These are phyloP conservation scores for Drosophila saltans DNA, from an alignment of 1,140 invertebrate species.

Conservation along the genomic window DNA sequence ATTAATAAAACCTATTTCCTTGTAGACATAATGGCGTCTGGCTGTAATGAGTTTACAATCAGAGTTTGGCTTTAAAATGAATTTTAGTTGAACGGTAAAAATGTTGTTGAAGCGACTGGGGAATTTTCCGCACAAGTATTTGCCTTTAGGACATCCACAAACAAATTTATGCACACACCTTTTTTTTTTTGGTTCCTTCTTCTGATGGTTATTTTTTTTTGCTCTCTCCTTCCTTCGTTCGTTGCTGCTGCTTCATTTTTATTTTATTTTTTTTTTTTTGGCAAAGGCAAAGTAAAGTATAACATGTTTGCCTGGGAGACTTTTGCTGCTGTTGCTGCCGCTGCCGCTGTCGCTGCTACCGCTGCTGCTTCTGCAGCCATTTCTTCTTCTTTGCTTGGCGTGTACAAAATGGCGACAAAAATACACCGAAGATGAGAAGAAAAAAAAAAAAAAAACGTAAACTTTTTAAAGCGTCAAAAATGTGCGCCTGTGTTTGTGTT, in stretches of 20 bases:
- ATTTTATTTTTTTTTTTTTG: constrained; percentile 19
- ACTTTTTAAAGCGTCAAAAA: constrained; percentile 75
- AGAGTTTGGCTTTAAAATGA: constrained; percentile 46
- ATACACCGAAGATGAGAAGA: constrained; percentile 5
- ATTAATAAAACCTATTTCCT: too few species aligned
- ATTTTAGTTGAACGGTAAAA: constrained; percentile 51
- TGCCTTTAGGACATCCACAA: constrained; percentile 55
- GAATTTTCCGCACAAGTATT: constrained; percentile 60
- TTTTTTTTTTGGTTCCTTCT: constrained; percentile 52
- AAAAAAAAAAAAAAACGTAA: constrained; percentile 37
- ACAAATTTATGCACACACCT: constrained; percentile 79
- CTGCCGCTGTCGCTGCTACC: not conserved
- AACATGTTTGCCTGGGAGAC: constrained; percentile 35
- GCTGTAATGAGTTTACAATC: constrained; percentile 74
- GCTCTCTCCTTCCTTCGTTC: not conserved
- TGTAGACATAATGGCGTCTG: not conserved
- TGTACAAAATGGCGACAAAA: constrained; percentile 66
- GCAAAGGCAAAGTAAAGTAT: constrained; percentile 30
- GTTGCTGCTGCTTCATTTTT: constrained; percentile 49
- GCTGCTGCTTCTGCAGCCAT: constrained; percentile 21
- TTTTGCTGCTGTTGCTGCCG: constrained; percentile 1
- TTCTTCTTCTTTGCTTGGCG: constrained; percentile 32
- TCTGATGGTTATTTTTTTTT: constrained; percentile 8
- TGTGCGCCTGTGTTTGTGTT: constrained; percentile 36
- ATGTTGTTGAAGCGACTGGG: constrained; percentile 40